Evolutionary conservation across 30 jellyfish, hydroid and myxozoan genomes (phyloP), one percentile per base, ranked within the genome.

Genomic region (Hydractinia symbiolongicarpus): DNA sequence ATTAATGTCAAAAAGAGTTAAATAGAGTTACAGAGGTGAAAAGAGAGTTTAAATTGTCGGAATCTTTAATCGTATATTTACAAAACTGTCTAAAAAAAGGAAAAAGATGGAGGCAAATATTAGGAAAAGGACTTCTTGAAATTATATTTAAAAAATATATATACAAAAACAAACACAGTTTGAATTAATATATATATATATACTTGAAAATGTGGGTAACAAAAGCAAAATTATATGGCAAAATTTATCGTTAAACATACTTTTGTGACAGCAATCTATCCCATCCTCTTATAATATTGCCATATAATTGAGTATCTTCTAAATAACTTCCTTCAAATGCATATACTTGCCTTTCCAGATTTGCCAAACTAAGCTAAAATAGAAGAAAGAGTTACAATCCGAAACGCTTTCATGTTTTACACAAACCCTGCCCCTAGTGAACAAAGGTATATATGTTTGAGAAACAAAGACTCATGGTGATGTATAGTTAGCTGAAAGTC

Each of bases 241-340:
- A 8, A 19, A 19, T 11, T 20, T 5, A 30, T 0, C 30, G 3
- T 20, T 7, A 40, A 15, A 81, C 92, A 9, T 79, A 89, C 98
- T 90, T 88, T 86, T 87, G 93, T 62, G 98, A 81, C 6, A 91
- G 95, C 9, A 91, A 85, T 79, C 98, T 73, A 81, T 91, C 98
- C 98, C 98, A 91, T 80, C 98, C 98, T 66, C 98, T 67, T 74
- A 91, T 91, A 60, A 91, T 91, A 81, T 91, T 91, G 60, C 98
- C 98, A 82, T 91, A 91, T 9, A 91, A 77, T 70, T 91, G 98
- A 4, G 98, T 91, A 78, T 91, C 98, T 73, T 91, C 98, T 69
- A 91, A 68, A 69, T 91, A 91, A 72, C 98, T 91, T 16, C 98
- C 98, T 83, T 91, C 98, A 79, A 91, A 91, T 4, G 98, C 98